A percentile compares a stretch with the other conserved stretches of the same genome.
Conservation (phyloP, 1,140 invertebrate genomes). For the Drosophila funebris region DNA sequence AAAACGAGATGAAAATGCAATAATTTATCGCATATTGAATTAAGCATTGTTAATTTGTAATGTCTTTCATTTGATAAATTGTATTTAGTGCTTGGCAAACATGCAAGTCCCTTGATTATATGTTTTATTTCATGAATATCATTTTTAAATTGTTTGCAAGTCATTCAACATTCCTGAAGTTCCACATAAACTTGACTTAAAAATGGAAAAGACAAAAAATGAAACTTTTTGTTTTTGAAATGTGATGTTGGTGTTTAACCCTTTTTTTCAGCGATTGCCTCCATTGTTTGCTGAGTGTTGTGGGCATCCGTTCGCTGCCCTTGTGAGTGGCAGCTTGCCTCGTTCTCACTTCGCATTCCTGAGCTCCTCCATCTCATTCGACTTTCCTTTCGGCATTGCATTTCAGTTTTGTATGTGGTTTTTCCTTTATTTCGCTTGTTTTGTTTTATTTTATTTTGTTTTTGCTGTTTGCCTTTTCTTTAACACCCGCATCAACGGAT, state of each 20-base stretch:
- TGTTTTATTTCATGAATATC: constrained; percentile 12
- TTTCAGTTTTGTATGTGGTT: constrained; percentile 40
- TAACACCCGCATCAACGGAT: constrained; percentile 39
- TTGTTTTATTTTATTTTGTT: background rate
- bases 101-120: background rate
- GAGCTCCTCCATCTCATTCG: constrained; percentile 5
- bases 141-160: constrained; percentile 22
- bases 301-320: constrained; percentile 8
- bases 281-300: constrained; percentile 59
- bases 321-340: constrained; percentile 43
- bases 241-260: constrained; percentile 47
- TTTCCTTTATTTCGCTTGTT: background rate
- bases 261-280: constrained; percentile 60
- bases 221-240: constrained; percentile 16
- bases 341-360: constrained; percentile 1
- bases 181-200: background rate
- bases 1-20: background rate
- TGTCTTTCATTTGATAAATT: too few species aligned
- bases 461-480: constrained; percentile 36
- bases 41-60: too few species aligned
- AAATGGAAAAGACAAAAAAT: constrained; percentile 19
- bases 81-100: too few species aligned
- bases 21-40: too few species aligned
- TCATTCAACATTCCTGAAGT: constrained; percentile 9
- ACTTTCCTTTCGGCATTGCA: constrained; percentile 33